These are phyloP conservation scores for Cetonia aurata DNA, from an alignment of 2,888 invertebrate genomes.

Conservation along the genomic window DNA sequence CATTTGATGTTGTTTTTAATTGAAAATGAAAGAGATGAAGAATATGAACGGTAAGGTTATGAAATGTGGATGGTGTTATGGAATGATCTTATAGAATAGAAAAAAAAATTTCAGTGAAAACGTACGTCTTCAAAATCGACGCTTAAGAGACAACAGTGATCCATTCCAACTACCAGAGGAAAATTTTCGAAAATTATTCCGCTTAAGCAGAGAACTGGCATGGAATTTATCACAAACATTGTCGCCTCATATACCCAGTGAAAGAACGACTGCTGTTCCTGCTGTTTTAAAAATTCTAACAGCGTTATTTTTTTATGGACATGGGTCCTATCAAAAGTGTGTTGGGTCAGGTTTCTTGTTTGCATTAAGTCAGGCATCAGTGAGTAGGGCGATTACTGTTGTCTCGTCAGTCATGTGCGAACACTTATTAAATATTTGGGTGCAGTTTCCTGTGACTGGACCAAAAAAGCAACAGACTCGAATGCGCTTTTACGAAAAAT, in stretches of 20 bases:
- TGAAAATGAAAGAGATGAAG: too few relatives aligned
- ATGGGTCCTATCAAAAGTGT: conserved; percentile 2
- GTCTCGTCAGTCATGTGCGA: conserved; percentile 6
- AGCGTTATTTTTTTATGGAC: neutral
- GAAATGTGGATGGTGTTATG: too few relatives aligned
- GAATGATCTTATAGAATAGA: too few relatives aligned
- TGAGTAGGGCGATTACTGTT: neutral
- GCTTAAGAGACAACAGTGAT: neutral
- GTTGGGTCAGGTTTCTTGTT: neutral
- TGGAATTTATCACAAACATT: too few relatives aligned
- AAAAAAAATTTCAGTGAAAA: neutral
- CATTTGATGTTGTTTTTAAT: too few relatives aligned
- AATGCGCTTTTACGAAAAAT: too few relatives aligned
- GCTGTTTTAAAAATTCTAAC: neutral
- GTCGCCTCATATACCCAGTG: too few relatives aligned
- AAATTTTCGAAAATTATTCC: neutral
- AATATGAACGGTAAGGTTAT: too few relatives aligned
- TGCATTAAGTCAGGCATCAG: neutral
- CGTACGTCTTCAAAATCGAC: conserved; percentile 6
- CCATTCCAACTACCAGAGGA: neutral
- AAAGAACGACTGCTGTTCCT: too few relatives aligned
- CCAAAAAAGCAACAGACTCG: too few relatives aligned
- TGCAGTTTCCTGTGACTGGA: neutral
- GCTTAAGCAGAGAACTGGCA: neutral
- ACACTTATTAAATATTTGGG: neutral